Percentiles rank a stretch among this genome's conserved stretches.
phyloP scores from a whole-genome alignment of 2,113 vertebrate species.

The Cairina moschata region DNA sequence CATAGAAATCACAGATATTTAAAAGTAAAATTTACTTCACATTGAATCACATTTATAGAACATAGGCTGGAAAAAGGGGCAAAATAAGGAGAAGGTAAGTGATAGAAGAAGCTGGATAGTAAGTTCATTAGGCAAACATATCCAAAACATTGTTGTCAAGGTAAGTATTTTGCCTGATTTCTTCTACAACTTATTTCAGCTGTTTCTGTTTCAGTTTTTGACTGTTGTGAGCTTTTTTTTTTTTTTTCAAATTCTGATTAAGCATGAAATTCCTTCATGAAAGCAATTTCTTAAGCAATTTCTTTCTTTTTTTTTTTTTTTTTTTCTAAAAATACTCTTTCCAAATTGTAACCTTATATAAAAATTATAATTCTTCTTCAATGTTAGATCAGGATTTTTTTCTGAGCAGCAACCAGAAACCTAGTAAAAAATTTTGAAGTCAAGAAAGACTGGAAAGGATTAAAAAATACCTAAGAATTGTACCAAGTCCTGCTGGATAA shows the following conservation, averaged over 20 bases:
- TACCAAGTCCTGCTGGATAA: neutral
- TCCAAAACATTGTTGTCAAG: neutral
- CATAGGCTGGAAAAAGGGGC: neutral
- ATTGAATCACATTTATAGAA: neutral
- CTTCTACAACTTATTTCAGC: neutral
- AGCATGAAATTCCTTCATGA: neutral
- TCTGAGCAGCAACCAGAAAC: neutral
- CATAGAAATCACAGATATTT: neutral
- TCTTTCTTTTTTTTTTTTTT: too few relatives aligned
- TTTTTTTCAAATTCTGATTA: neutral
- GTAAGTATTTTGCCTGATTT: neutral
- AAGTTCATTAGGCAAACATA: neutral
- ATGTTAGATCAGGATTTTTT: neutral
- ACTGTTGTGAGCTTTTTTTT: neutral
- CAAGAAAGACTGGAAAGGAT: neutral
- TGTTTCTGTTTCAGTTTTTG: neutral
- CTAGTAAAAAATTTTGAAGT: neutral
- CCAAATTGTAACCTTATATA: neutral
- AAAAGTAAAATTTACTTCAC: neutral
- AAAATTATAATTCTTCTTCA: neutral
- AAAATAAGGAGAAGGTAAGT: neutral
- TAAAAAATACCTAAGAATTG: neutral
- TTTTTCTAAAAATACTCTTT: neutral
- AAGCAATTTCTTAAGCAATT: neutral
- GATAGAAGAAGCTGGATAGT: neutral